Base-by-base conservation (phyloP, 1,140 invertebrate genomes). In the Plutomurus gul region DNA sequence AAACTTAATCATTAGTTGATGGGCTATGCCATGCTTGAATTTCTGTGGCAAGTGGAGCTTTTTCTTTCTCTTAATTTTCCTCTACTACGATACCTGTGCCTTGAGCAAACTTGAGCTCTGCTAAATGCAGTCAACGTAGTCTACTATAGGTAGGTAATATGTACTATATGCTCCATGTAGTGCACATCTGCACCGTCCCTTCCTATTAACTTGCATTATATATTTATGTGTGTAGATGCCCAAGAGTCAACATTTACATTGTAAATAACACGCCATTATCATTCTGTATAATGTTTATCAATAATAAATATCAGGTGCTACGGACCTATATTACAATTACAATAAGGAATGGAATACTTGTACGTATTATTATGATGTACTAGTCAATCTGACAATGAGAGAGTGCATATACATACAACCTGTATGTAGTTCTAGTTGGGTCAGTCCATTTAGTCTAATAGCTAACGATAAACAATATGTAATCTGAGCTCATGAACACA, bases 181-280 rank as follows among this genome's bases (percentile, higher is more conserved):
- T n/a, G n/a, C n/a, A n/a, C n/a, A n/a, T n/a, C n/a, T n/a, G n/a
- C n/a, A n/a, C 47, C 47, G 18, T 49, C 25, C 47, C 20, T 49
- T 49, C 20, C 20, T 49, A 22, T 49, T 49, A 49, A 22, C 47
- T 49, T 20, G 7, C 47, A 51, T n/a, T 3, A 7, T 22, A 11
- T 51, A 22, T 22, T 51, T 18, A 51, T 51, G 25, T 65, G 36
- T 65, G 27, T n/a, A n/a, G n/a, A n/a, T 33, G 56, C 25, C n/a
- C 56, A 65, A 65, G 20, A 65, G 56, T 65, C 56, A 33, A 30
- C 30, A 30, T 65, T 65, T 25, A 65, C 27, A 27, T 65, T 65
- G 56, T 65, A 65, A 65, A 65, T 27, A 65, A 65, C 56, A 65
- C 56, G 30, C 56, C 36, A 65, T 65, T 65, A 65, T 65, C 56